phyloP scores from a whole-genome alignment of 2,888 invertebrate species.

The Drosophila peninsularis region DNA sequence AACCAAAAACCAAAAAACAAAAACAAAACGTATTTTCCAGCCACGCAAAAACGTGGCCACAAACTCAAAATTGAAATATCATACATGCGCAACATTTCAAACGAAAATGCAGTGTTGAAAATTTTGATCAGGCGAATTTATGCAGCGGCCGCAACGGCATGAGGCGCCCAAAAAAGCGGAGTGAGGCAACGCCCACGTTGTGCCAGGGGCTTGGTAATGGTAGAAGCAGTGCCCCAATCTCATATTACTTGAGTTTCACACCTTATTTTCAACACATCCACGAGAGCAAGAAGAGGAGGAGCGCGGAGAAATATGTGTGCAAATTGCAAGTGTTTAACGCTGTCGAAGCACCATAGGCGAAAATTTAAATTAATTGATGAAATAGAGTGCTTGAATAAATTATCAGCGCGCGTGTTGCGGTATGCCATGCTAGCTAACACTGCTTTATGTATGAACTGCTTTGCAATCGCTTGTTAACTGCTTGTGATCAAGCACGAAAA shows the following conservation, averaged over 20 bases:
- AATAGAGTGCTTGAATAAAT: conserved; percentile 28
- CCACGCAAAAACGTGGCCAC: conserved; percentile 58
- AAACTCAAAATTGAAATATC: conserved; percentile 79
- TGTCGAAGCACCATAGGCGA: conserved; percentile 39
- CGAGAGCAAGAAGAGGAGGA: conserved; percentile 10
- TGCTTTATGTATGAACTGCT: conserved; percentile 30
- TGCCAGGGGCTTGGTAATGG: conserved; percentile 9
- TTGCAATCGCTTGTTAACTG: conserved; percentile 10
- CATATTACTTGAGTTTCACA: conserved; percentile 57
- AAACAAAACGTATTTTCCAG: conserved; percentile 23
- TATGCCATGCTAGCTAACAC: background rate
- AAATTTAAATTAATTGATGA: conserved; percentile 61
- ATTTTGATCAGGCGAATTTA: conserved; percentile 65
- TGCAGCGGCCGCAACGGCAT: conserved; percentile 35
- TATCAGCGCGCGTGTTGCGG: background rate
- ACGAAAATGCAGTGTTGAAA: conserved; percentile 61
- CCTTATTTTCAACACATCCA: conserved; percentile 55
- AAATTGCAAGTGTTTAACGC: conserved; percentile 35
- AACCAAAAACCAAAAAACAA: conserved; percentile 20
- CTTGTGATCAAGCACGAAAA: conserved; percentile 16
- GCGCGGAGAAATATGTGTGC: conserved; percentile 19
- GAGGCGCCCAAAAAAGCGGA: conserved; percentile 18
- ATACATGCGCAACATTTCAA: conserved; percentile 64
- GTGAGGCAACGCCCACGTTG: conserved; percentile 56
- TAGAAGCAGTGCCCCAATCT: conserved; percentile 14